Percentiles rank a stretch among this genome's conserved stretches.
These are phyloP conservation scores for Aricia agestis DNA, from an alignment of 1,140 invertebrate species.

Conservation along the genomic window DNA sequence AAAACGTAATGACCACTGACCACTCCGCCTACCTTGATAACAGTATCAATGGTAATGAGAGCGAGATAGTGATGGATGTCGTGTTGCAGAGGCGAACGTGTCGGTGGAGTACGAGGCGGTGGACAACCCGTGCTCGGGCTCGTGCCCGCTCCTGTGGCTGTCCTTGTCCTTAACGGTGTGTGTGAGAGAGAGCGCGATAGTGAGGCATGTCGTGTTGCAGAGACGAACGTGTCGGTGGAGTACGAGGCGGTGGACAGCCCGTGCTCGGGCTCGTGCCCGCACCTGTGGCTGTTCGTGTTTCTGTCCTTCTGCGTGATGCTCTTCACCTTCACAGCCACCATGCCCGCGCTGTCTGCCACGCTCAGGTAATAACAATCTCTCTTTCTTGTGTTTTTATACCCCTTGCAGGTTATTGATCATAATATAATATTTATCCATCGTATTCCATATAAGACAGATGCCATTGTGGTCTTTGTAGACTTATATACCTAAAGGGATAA, in stretches of 20 bases:
- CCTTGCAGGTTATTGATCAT: too few species aligned
- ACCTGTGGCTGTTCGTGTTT: conserved; percentile 81
- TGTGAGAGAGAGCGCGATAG: too few species aligned
- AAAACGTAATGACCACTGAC: too few species aligned
- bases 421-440: too few species aligned
- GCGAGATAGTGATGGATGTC: too few species aligned
- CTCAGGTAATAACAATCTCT: conserved; percentile 75
- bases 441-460: too few species aligned
- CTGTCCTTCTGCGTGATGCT: conserved; percentile 84
- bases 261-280: conserved; percentile 80
- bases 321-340: conserved; percentile 85
- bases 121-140: conserved; percentile 79
- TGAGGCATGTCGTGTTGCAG: conserved; percentile 25
- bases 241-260: conserved; percentile 80
- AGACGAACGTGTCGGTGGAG: conserved; percentile 40
- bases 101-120: conserved; percentile 75
- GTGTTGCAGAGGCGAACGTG: conserved; percentile 36
- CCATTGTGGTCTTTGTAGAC: too few species aligned
- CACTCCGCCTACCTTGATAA: too few species aligned
- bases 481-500: too few species aligned
- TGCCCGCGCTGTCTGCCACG: conserved; percentile 86
- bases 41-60: too few species aligned
- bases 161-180: too few species aligned
- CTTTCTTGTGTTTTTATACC: too few species aligned
- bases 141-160: conserved; percentile 80